Evolutionary conservation across 2,888 invertebrate genomes (phyloP).

Genomic region (Parascotia fuliginaria): DNA sequence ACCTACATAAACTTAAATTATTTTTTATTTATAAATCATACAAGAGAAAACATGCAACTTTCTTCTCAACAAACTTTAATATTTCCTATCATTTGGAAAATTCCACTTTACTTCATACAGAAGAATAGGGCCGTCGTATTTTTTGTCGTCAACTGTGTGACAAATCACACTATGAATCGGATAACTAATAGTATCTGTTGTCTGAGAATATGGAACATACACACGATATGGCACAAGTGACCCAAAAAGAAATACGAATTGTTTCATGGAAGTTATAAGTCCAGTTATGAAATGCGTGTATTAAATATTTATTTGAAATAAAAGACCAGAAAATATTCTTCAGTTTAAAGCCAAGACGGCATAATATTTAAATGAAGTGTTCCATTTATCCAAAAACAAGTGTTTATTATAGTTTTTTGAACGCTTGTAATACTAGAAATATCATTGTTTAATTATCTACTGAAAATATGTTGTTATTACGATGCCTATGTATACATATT

Average conservation of each 20-base stretch:
- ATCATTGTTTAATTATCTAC: too few species aligned
- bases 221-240: background rate
- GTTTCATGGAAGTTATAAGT: background rate
- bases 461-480: too few species aligned
- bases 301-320: background rate
- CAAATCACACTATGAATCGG: slow-evolving; percentile 4
- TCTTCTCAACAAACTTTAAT: background rate
- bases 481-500: too few species aligned
- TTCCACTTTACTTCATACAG: background rate
- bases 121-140: background rate
- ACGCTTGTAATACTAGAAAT: too few species aligned
- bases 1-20: background rate
- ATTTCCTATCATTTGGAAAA: background rate
- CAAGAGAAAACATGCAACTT: background rate
- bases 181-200: slow-evolving; percentile 3
- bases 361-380: background rate
- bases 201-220: background rate
- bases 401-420: too few species aligned
- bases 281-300: background rate
- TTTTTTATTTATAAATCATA: background rate
- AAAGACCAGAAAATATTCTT: background rate
- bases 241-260: background rate
- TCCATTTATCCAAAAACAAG: too few species aligned
- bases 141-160: background rate
- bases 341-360: too few species aligned